phyloP scores from a whole-genome alignment of 2,113 vertebrate genomes.

The Siniperca chuatsi region DNA sequence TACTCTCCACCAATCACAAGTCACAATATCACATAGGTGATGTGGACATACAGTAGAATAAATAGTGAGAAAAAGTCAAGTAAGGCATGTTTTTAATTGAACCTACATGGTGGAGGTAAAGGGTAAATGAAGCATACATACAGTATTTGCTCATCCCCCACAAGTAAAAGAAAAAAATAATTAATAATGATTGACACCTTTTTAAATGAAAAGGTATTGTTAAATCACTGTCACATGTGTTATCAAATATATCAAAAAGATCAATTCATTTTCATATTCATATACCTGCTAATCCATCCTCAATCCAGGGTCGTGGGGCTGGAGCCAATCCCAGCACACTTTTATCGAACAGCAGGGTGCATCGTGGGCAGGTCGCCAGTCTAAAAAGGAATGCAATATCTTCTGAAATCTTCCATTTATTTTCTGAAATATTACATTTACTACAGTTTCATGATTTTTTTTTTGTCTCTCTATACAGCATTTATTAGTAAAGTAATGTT shows the following conservation, averaged over 20 bases:
- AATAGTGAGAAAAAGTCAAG: background rate
- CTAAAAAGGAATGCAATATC: background rate
- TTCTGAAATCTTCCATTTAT: background rate
- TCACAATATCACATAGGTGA: background rate
- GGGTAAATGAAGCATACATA: background rate
- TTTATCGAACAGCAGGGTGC: background rate
- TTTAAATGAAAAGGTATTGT: too few species aligned
- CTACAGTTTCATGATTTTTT: background rate
- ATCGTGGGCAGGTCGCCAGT: background rate
- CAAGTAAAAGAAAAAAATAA: too few species aligned
- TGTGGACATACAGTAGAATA: background rate
- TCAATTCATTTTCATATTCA: too few species aligned
- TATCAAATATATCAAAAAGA: too few species aligned
- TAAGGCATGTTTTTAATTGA: background rate
- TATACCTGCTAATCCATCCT: too few species aligned
- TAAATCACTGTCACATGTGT: too few species aligned
- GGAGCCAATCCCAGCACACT: too few species aligned
- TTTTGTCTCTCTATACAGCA: background rate
- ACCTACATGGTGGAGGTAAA: background rate
- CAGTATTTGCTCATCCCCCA: too few species aligned
- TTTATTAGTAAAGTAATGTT: background rate
- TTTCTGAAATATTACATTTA: background rate
- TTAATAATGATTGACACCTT: too few species aligned
- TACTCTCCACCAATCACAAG: background rate
- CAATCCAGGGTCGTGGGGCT: too few species aligned